Evolutionary conservation across 1,140 invertebrate species (phyloP), one percentile per base, ranked within the genome.

Genomic region (fruit fly (Drosophila melanogaster)): DNA sequence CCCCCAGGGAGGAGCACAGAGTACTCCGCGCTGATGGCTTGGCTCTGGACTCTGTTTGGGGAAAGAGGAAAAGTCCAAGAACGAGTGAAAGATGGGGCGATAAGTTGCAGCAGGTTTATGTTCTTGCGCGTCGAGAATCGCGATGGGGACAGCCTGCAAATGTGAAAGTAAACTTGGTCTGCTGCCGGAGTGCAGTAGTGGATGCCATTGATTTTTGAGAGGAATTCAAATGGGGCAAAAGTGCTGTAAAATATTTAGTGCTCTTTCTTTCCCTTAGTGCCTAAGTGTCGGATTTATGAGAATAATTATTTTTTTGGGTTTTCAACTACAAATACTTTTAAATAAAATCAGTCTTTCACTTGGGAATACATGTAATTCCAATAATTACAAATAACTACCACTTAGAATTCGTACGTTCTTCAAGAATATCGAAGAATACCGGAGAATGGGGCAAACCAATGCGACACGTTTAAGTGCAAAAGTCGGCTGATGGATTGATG

Each of bases 401-500:
- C 22, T 19, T n/a, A 35, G 3, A 19, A 3, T 22, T 41, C 12
- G 10, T 2, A 2, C 26, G 10, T 3, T 26, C 17, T n/a, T 19
- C 22, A 15, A 19, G 26, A 26, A 26, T 33, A 14, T 64, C 30
- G 12, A 12, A 30, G 30, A 30, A 3, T 10, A 1, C 8, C n/a
- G 33, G 0, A 7, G 26, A 60, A 35, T 35, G 41, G 44, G 11
- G 15, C 35, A n/a, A 33, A 26, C 44, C 44, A 44, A 51, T 46
- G 54, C 55, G 77, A 69, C 77, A 80, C 64, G 70, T 64, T 67
- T 49, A 58, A 58, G 53, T 30, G 22, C 41, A 64, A 54, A 64
- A 60, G 73, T 59, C 67, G 67, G 61, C 58, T 62, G 79, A 69
- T 38, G 74, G 79, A 67, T 83, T 81, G 74, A 81, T 81, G 79